Evolutionary conservation across 2,113 vertebrate genomes (phyloP), one percentile per base, ranked within the genome.

Genomic region (Cynoglossus semilaevis): DNA sequence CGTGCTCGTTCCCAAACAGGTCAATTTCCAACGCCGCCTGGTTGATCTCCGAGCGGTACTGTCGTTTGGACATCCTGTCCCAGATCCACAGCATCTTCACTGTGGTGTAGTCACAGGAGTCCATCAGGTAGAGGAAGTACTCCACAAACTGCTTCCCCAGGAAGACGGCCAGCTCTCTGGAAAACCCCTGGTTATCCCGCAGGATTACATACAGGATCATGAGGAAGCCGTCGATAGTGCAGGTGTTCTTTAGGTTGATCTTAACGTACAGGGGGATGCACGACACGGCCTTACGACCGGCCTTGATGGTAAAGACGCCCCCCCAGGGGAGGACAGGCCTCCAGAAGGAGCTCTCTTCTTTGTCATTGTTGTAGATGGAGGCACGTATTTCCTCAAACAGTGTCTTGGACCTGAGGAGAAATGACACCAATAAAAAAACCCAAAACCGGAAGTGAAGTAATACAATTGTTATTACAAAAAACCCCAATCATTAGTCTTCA

Each of bases 41-140:
- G 73, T 91, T 86, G 73, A 95, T 84, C 78, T 89, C 87, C 2
- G 93, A 93, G 77, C 91, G 92, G 82, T 95, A 95, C 68, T 94
- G 94, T 17, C 84, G 87, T 74, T 93, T 94, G 42, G 93, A 93
- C 94, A 95, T 95, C 80, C 92, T 88, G 88, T 94, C 92, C 93
- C 92, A 93, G 79, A 95, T 94, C 94, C 94, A 95, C 82, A 95
- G 87, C 73, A 95, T 89, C 88, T 95, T 95, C 51, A 95, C 94
- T 0, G 92, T 94, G 73, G 93, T 92, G 86, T 94, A 95, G 81
- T 92, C 91, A 42, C 90, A 95, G 44, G 91, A 93, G 83, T 95
- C 94, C 94, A 95, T 95, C 77, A 94, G 87, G 78, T 93, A 88
- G 35, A 95, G 92, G 82, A 95, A 95, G 64, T 89, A 90, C 63